phyloP scores from a whole-genome alignment of 2,113 vertebrate genomes.

The Notarius quadriscutis region DNA sequence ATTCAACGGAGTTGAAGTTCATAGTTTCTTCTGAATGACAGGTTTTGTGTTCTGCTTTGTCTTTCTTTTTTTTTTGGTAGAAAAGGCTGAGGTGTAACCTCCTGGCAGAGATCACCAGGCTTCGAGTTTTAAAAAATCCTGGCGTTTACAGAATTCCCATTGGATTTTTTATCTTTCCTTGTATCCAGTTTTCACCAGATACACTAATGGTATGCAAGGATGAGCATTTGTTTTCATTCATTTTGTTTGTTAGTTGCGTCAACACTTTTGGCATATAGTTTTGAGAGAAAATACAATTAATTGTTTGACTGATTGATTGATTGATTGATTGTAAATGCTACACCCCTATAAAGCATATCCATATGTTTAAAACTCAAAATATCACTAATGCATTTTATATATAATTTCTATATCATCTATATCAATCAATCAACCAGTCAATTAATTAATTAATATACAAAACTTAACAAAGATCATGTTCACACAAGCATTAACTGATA shows the following conservation, averaged over 20 bases:
- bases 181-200: neutral
- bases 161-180: neutral
- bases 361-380: no score
- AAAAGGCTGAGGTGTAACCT: neutral
- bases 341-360: no score
- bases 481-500: neutral
- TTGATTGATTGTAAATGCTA: no score
- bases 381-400: no score
- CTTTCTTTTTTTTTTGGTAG: neutral
- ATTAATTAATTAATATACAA: neutral
- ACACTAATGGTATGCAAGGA: neutral
- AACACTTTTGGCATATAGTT: neutral
- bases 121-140: neutral
- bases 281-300: neutral
- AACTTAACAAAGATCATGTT: neutral
- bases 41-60: neutral
- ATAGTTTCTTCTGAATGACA: neutral
- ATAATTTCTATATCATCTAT: no score
- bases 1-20: neutral
- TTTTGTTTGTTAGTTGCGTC: neutral
- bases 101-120: neutral
- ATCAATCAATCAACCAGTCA: no score
- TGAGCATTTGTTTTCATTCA: neutral
- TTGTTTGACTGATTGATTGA: no score
- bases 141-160: no score